Conservation (phyloP, 1,140 invertebrate species). For the Paracyclopina nana region DNA sequence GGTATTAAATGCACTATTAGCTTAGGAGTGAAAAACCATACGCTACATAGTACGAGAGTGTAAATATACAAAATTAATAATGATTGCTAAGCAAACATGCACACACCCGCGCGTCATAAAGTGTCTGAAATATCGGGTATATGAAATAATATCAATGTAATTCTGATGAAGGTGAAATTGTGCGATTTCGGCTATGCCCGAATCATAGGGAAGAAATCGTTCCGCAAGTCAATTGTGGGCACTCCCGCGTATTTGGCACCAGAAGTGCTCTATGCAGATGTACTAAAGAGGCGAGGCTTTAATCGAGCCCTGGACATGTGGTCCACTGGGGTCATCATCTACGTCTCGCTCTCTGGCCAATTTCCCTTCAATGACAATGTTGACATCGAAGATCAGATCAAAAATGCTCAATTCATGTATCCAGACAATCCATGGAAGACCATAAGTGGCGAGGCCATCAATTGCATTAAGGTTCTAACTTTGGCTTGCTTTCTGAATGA, state of each 20-base stretch:
- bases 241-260: conserved; percentile 31
- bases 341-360: conserved; percentile 53
- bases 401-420: conserved; percentile 95
- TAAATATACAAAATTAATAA: too few species aligned
- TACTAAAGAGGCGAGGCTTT: conserved; percentile 23
- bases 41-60: too few species aligned
- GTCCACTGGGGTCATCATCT: conserved; percentile 96
- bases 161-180: conserved; percentile 64
- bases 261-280: conserved; percentile 25
- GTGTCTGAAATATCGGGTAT: too few species aligned
- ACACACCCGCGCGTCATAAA: too few species aligned
- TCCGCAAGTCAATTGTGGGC: conserved; percentile 30
- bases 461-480: conserved; percentile 17
- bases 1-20: too few species aligned
- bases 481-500: too few species aligned
- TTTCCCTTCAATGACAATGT: conserved; percentile 99
- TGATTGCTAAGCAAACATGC: too few species aligned
- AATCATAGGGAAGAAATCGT: conserved; percentile 58
- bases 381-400: conserved; percentile 73
- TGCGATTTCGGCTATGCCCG: conserved; percentile 97
- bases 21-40: too few species aligned
- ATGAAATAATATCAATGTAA: too few species aligned
- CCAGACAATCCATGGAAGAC: conserved; percentile 94
- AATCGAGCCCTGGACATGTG: conserved; percentile 98
- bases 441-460: conserved; percentile 54